These are phyloP conservation scores for Pomatostomus ruficeps DNA, from an alignment of 2,113 vertebrate genomes.

Conservation along the genomic window DNA sequence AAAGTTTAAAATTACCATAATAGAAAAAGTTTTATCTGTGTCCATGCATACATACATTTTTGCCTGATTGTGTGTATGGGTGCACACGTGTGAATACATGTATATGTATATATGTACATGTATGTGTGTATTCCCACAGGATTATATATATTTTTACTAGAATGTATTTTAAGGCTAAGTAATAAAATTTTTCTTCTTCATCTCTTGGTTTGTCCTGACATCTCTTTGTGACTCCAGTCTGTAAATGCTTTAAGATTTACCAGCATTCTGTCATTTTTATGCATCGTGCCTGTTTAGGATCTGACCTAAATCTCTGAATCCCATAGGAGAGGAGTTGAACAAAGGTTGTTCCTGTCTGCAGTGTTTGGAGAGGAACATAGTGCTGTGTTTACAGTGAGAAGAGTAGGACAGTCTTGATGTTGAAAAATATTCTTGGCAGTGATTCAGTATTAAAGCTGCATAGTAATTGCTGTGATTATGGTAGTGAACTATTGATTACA, in stretches of 20 bases:
- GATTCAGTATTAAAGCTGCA: background rate
- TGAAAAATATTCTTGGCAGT: background rate
- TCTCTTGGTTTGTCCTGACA: background rate
- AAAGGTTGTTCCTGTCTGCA: background rate
- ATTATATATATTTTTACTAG: background rate
- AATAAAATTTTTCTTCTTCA: background rate
- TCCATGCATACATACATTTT: background rate
- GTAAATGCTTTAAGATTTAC: background rate
- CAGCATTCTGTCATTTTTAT: background rate
- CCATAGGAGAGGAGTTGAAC: background rate
- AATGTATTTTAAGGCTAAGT: background rate
- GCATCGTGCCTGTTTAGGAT: background rate
- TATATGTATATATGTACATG: no score
- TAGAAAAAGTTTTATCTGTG: background rate
- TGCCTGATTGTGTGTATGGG: background rate
- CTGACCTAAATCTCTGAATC: background rate
- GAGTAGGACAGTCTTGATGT: background rate
- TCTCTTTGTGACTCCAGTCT: background rate
- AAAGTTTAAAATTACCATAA: background rate
- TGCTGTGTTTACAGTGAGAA: background rate
- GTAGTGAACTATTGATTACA: background rate
- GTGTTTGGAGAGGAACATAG: background rate
- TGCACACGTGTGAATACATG: background rate
- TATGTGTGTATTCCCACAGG: background rate
- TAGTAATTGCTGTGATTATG: background rate